A percentile compares a stretch with the other conserved stretches of the same genome.
These are phyloP conservation scores for Drosophila kanapiae DNA, from an alignment of 1,140 invertebrate species.

Conservation along the genomic window DNA sequence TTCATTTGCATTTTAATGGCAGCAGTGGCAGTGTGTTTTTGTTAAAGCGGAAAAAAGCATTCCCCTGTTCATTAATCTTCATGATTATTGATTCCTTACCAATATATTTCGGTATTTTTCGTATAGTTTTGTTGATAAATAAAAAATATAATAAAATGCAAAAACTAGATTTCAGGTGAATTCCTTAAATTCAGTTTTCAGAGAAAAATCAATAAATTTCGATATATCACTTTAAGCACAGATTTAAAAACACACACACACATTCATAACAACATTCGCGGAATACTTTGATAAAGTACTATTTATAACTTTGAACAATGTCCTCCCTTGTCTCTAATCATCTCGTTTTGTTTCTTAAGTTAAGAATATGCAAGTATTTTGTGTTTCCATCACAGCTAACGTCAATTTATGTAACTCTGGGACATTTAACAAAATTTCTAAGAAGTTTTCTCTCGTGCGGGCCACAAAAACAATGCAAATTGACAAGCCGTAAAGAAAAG, in stretches of 20 bases:
- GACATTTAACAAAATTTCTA: conserved; percentile 40
- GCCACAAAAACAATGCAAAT: conserved; percentile 8
- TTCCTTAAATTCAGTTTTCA: not conserved
- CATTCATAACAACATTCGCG: not conserved
- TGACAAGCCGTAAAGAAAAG: conserved; percentile 9
- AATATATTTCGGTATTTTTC: conserved; percentile 7
- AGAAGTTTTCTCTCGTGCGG: conserved; percentile 5
- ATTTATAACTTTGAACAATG: conserved; percentile 29
- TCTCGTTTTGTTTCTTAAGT: conserved; percentile 3
- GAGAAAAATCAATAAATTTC: not conserved
- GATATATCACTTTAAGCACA: not conserved
- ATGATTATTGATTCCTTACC: conserved; percentile 9
- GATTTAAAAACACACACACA: conserved; percentile 11
- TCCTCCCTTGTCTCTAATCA: conserved; percentile 1
- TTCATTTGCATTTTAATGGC: conserved; percentile 37
- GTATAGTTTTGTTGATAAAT: not conserved
- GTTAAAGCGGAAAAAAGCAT: conserved; percentile 1
- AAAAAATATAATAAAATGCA: not conserved
- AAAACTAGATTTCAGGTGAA: not conserved
- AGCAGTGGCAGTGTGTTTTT: conserved; percentile 9
- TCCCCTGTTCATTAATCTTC: conserved; percentile 28
- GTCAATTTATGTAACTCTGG: conserved; percentile 54
- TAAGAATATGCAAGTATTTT: conserved; percentile 21
- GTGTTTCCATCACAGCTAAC: conserved; percentile 73
- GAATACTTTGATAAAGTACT: not conserved